These are phyloP conservation scores for Aldrovandia affinis DNA, from an alignment of 2,797 vertebrate genomes.

Conservation along the genomic window DNA sequence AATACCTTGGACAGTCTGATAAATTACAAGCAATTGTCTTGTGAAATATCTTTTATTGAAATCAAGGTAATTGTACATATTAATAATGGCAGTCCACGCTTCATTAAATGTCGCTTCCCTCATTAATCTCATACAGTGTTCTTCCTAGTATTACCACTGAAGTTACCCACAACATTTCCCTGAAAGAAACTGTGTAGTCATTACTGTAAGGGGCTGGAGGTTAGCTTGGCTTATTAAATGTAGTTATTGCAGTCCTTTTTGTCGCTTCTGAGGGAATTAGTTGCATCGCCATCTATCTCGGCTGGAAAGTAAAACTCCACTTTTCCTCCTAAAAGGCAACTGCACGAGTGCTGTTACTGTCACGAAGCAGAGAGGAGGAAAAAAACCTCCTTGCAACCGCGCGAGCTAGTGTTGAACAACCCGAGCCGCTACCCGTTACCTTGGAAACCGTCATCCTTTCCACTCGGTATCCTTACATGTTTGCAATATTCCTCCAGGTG, in stretches of 20 bases:
- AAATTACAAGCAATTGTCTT: background rate
- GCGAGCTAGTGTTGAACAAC: slow-evolving; percentile 33
- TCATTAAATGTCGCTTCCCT: background rate
- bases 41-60: background rate
- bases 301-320: background rate
- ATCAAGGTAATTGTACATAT: background rate
- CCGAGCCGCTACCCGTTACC: slow-evolving; percentile 37
- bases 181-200: background rate
- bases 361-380: background rate
- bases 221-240: background rate
- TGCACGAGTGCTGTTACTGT: slow-evolving; percentile 9
- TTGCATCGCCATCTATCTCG: background rate
- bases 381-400: slow-evolving; percentile 28
- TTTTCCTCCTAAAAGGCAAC: background rate
- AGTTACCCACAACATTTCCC: background rate
- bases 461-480: slow-evolving; percentile 49
- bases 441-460: slow-evolving; percentile 53
- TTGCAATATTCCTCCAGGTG: slow-evolving; percentile 34
- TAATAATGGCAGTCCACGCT: background rate
- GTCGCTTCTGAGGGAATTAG: background rate
- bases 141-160: background rate
- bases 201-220: background rate
- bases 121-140: background rate
- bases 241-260: background rate
- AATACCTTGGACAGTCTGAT: background rate